Conservation (phyloP, 2,113 vertebrate species). For the Burhinus bistriatus region DNA sequence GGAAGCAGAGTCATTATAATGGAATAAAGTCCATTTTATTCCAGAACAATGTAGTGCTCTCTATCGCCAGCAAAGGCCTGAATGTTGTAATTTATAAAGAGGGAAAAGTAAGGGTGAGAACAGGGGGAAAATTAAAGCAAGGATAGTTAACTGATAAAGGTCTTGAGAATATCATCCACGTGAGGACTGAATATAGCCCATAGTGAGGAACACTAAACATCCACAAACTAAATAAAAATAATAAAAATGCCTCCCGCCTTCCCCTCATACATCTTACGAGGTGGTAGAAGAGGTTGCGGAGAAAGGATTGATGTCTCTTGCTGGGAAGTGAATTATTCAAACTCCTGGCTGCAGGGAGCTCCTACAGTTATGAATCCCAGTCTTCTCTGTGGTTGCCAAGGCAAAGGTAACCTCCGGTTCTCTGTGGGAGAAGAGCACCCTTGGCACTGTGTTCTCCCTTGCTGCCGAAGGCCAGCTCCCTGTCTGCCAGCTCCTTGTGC, state of each 20-base stretch:
- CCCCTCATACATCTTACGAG: constrained; percentile 29
- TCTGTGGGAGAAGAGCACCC: neutral
- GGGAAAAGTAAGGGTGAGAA: constrained; percentile 39
- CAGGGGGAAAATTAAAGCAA: constrained; percentile 51
- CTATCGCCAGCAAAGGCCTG: constrained; percentile 54
- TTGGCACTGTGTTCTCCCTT: neutral
- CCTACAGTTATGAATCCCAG: constrained; percentile 21
- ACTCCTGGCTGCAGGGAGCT: constrained; percentile 39
- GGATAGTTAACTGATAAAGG: constrained; percentile 66
- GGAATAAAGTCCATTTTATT: constrained; percentile 71
- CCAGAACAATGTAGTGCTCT: constrained; percentile 64
- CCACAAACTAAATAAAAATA: constrained; percentile 64
- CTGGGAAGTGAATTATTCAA: constrained; percentile 57
- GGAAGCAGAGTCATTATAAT: constrained; percentile 68
- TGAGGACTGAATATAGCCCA: constrained; percentile 17
- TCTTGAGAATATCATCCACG: constrained; percentile 37
- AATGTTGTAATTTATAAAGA: constrained; percentile 64
- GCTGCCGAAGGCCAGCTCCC: neutral
- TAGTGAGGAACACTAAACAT: constrained; percentile 40
- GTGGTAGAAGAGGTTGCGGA: neutral
- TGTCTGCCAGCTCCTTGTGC: neutral
- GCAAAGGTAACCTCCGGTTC: neutral
- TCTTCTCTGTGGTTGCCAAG: constrained; percentile 13
- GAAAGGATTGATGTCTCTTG: constrained; percentile 50
- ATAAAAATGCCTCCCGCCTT: constrained; percentile 52